Conservation (phyloP, 2,113 vertebrate species). For the Eidolon helvum region DNA sequence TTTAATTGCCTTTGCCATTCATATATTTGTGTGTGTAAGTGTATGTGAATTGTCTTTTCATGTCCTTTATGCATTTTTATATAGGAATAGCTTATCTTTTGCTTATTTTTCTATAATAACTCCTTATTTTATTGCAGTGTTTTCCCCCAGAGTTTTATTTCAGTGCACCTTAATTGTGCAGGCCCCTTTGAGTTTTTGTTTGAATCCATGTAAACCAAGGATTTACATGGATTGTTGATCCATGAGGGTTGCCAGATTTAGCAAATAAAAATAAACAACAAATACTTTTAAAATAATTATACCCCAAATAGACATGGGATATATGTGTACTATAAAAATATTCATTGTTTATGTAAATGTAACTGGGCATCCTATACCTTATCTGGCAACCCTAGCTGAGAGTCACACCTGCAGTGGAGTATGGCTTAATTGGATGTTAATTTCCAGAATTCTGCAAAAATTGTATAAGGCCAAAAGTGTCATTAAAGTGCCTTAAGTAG, state of each 20-base stretch:
- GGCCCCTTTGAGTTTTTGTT: background rate
- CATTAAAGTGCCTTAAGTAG: background rate
- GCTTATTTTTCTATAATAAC: background rate
- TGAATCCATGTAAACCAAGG: background rate
- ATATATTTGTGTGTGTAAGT: background rate
- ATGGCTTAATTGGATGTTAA: background rate
- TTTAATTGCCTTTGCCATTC: background rate
- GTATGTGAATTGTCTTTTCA: background rate
- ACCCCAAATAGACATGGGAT: background rate
- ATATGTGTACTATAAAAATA: background rate
- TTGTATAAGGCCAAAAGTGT: background rate
- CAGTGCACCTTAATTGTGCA: background rate
- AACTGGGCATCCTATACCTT: background rate
- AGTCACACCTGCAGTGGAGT: background rate
- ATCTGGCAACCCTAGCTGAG: background rate
- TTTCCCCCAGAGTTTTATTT: background rate
- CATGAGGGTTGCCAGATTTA: background rate
- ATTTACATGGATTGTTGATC: no score
- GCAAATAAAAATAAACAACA: constrained; percentile 2
- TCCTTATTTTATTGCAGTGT: background rate
- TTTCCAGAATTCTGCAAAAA: background rate
- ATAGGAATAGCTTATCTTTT: background rate
- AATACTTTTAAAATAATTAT: background rate
- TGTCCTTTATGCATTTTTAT: background rate
- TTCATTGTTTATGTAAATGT: background rate